phyloP scores from a whole-genome alignment of 2,113 vertebrate genomes.

The Entomyzon cyanotis region DNA sequence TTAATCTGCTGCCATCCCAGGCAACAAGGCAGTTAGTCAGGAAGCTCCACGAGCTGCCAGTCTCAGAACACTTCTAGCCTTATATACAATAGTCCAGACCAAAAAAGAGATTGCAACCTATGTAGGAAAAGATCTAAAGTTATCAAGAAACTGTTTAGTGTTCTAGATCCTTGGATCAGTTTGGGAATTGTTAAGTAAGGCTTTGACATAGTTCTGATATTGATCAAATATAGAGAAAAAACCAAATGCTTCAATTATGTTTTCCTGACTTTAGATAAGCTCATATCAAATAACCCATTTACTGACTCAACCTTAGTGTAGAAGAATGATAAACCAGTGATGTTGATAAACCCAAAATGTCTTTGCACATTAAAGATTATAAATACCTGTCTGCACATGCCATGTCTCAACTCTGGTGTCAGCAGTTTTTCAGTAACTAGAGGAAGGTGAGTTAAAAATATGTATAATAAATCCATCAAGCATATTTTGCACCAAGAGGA shows the following conservation, averaged over 20 bases:
- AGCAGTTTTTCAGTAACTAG: not conserved
- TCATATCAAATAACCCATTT: not conserved
- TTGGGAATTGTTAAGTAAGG: not conserved
- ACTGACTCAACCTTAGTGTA: not conserved
- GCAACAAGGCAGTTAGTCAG: not conserved
- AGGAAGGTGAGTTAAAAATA: not conserved
- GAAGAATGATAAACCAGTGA: not conserved
- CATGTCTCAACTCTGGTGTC: not conserved
- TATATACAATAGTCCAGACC: not conserved
- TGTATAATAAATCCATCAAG: not conserved
- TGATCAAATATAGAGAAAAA: not conserved
- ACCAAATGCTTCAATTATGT: accelerated
- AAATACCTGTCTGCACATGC: not conserved
- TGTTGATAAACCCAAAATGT: not conserved
- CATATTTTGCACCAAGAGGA: not conserved
- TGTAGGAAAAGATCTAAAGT: not conserved
- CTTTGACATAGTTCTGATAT: not conserved
- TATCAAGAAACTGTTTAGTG: not conserved
- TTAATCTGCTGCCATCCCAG: not conserved
- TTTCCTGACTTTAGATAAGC: not conserved
- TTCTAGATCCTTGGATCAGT: not conserved
- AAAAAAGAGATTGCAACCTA: not conserved
- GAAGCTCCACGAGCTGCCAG: not conserved
- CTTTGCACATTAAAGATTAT: not conserved
- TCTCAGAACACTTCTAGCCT: not conserved